phyloP scores from a whole-genome alignment of 1,140 invertebrate genomes.

The Drosophila santomea region DNA sequence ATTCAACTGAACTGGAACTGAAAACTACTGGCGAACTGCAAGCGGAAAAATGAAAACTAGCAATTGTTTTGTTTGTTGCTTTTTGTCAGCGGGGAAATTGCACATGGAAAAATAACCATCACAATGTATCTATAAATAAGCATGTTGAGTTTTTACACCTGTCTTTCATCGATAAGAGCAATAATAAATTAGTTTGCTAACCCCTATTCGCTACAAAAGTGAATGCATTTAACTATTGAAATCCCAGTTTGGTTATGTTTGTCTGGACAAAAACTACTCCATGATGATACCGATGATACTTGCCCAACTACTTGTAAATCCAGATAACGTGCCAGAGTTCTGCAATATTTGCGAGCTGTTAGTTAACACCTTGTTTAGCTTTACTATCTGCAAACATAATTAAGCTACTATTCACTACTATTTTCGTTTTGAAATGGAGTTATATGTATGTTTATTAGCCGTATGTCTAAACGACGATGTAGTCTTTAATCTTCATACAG shows the following conservation, averaged over 20 bases:
- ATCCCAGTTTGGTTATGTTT: neutral
- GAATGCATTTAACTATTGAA: neutral
- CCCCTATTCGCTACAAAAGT: neutral
- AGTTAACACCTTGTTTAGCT: neutral
- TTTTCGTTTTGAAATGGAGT: neutral
- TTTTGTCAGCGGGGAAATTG: slow-evolving; percentile 18
- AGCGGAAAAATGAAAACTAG: slow-evolving; percentile 17
- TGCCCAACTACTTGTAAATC: neutral
- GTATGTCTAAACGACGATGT: too few relatives aligned
- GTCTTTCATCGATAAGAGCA: slow-evolving; percentile 12
- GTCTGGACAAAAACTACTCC: neutral
- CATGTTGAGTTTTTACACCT: slow-evolving; percentile 8
- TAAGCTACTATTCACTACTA: neutral
- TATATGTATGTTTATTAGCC: too few relatives aligned
- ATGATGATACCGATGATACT: neutral
- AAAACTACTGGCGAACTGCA: slow-evolving; percentile 22
- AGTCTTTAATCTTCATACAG: too few relatives aligned
- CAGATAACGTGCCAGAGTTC: neutral
- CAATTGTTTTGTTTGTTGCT: slow-evolving; percentile 29
- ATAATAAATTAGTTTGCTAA: slow-evolving; percentile 17
- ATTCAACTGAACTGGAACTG: slow-evolving; percentile 28
- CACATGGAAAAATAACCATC: neutral
- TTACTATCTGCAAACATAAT: neutral
- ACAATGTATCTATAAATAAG: neutral
- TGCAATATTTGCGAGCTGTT: neutral